Conservation (phyloP, 2,113 vertebrate genomes). For the Xerus inauris region DNA sequence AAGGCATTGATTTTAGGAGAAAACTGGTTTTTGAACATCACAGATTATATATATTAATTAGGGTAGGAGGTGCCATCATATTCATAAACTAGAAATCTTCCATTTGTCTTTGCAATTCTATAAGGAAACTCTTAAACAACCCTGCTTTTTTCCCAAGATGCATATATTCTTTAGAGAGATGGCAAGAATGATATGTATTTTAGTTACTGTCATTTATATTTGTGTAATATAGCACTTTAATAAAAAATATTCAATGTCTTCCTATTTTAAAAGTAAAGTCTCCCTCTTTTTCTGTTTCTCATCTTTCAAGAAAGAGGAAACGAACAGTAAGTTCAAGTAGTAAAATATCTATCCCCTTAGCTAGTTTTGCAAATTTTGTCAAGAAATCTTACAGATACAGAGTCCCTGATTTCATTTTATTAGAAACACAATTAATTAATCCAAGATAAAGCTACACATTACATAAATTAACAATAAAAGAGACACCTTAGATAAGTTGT, state of each 20-base stretch:
- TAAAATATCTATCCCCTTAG: not conserved
- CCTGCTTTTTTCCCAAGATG: not conserved
- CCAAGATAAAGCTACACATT: not conserved
- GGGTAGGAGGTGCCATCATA: not conserved
- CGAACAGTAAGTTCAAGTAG: not conserved
- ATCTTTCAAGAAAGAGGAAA: not conserved
- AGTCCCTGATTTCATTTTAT: not conserved
- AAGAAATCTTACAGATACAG: not conserved
- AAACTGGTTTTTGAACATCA: constrained; percentile 1
- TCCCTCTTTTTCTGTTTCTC: not conserved
- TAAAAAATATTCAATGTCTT: not conserved
- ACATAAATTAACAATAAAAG: not conserved
- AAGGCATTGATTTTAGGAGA: not conserved
- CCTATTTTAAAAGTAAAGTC: constrained; percentile 13
- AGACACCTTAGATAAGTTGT: not conserved
- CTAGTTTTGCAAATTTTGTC: not conserved
- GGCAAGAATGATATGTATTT: not conserved
- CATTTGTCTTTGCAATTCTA: not conserved
- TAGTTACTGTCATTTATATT: not conserved
- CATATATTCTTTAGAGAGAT: not conserved
- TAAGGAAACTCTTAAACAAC: not conserved
- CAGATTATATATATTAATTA: not conserved
- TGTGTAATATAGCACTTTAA: not conserved
- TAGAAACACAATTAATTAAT: constrained; percentile 21
- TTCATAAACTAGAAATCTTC: not conserved